Conservation (phyloP, 2,888 invertebrate species). For the Lymantria monacha region DNA sequence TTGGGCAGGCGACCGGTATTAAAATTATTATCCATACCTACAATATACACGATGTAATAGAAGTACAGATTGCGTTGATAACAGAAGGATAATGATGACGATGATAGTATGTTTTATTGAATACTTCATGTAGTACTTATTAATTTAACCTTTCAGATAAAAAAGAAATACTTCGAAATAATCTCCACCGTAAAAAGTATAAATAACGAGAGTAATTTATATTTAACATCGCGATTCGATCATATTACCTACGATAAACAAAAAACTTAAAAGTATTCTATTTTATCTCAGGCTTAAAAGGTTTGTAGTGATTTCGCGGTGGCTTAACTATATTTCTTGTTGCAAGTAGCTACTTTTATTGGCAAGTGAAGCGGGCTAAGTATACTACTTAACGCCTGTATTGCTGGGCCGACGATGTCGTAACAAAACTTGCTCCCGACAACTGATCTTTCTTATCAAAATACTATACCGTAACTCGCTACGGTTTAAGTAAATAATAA, state of each 20-base stretch:
- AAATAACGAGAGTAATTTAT: conserved; percentile 17
- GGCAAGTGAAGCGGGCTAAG: conserved; percentile 44
- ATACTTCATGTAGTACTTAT: too few relatives aligned
- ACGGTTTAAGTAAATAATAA: conserved; percentile 26
- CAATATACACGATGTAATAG: too few relatives aligned
- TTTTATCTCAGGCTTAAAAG: conserved; percentile 34
- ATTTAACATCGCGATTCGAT: conserved; percentile 12
- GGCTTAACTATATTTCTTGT: conserved; percentile 31
- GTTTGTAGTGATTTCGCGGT: conserved; percentile 33
- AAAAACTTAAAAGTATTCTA: conserved; percentile 20
- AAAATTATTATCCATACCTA: too few relatives aligned
- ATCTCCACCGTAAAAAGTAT: conserved; percentile 15
- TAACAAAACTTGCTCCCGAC: conserved; percentile 42
- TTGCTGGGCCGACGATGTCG: conserved; percentile 28
- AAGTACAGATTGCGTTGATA: too few relatives aligned
- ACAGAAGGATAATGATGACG: too few relatives aligned
- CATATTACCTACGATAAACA: conserved; percentile 31
- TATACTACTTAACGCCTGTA: conserved; percentile 46
- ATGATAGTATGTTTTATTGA: too few relatives aligned
- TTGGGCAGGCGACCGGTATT: too few relatives aligned
- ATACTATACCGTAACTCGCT: conserved; percentile 31
- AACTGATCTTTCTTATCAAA: conserved; percentile 44
- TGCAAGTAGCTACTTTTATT: conserved; percentile 41
- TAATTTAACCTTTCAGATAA: too few relatives aligned
- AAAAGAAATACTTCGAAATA: too few relatives aligned